Conservation (phyloP, 2,888 invertebrate species). For the Lochmaea crataegi region DNA sequence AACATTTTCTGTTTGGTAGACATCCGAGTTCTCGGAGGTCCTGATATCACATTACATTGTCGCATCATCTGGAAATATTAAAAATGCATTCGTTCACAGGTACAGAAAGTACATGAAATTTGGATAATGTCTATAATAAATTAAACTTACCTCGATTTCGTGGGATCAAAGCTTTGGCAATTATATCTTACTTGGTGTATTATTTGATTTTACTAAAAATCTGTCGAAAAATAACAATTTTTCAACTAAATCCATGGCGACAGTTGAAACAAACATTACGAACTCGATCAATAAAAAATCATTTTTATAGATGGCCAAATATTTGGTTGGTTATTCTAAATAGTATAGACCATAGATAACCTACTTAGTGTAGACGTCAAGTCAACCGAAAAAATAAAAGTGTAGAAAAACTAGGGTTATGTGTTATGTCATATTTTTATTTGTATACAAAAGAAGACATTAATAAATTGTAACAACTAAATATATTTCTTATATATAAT, state of each 20-base stretch:
- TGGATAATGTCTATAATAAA: background rate
- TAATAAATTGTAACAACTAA: too few species aligned
- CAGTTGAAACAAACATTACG: too few species aligned
- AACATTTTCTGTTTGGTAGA: conserved; percentile 18
- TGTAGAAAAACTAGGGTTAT: background rate
- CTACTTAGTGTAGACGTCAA: too few species aligned
- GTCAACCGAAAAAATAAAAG: background rate
- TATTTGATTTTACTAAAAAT: too few species aligned
- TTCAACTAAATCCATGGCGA: background rate
- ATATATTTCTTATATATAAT: too few species aligned
- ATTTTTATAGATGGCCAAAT: too few species aligned
- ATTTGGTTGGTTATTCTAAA: background rate
- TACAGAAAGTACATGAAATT: background rate
- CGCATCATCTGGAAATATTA: conserved; percentile 21
- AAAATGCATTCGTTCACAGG: background rate
- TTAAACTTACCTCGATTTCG: background rate
- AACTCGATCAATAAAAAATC: too few species aligned
- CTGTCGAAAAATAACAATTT: background rate
- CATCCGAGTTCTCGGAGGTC: conserved; percentile 38
- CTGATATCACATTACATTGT: conserved; percentile 38
- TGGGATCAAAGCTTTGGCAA: background rate
- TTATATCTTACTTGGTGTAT: background rate
- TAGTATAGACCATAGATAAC: background rate
- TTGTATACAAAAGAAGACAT: background rate
- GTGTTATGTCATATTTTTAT: background rate